Conservation (phyloP, 1,140 invertebrate genomes). For the Zaprionus tsacasi region DNA sequence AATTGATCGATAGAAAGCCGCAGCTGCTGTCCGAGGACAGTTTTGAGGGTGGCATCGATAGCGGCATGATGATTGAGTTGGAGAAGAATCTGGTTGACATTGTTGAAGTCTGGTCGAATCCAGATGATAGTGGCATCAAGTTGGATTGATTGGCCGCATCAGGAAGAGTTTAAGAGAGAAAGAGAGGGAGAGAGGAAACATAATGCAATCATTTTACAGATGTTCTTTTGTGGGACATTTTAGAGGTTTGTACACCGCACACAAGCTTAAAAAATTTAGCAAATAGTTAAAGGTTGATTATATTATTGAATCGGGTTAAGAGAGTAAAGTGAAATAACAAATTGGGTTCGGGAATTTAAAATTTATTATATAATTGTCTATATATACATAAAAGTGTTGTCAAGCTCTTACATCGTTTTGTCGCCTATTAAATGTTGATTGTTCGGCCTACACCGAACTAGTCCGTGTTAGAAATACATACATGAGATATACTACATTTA, state of each 20-base stretch:
- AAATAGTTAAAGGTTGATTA: constrained; percentile 65
- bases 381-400: constrained; percentile 57
- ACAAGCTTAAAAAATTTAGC: constrained; percentile 41
- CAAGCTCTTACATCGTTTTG: constrained; percentile 24
- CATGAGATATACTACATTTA: constrained; percentile 21
- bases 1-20: constrained; percentile 59
- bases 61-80: constrained; percentile 74
- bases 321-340: constrained; percentile 37
- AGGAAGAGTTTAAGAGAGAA: constrained; percentile 8
- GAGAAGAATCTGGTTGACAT: constrained; percentile 77
- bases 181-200: constrained; percentile 31
- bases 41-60: constrained; percentile 75
- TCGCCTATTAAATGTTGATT: constrained; percentile 55
- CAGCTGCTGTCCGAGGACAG: constrained; percentile 70
- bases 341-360: constrained; percentile 70
- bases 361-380: constrained; percentile 72
- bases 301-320: constrained; percentile 65
- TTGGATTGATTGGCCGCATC: constrained; percentile 48
- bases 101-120: constrained; percentile 65
- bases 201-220: constrained; percentile 57
- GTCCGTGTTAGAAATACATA: constrained; percentile 34
- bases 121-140: constrained; percentile 80
- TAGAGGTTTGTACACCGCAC: constrained; percentile 45
- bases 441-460: constrained; percentile 40
- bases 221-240: constrained; percentile 28